Evolutionary conservation across 37 sponge, comb jelly and placozoan species (phyloP).

Genomic region (Chondrilla cf. caribensis): DNA sequence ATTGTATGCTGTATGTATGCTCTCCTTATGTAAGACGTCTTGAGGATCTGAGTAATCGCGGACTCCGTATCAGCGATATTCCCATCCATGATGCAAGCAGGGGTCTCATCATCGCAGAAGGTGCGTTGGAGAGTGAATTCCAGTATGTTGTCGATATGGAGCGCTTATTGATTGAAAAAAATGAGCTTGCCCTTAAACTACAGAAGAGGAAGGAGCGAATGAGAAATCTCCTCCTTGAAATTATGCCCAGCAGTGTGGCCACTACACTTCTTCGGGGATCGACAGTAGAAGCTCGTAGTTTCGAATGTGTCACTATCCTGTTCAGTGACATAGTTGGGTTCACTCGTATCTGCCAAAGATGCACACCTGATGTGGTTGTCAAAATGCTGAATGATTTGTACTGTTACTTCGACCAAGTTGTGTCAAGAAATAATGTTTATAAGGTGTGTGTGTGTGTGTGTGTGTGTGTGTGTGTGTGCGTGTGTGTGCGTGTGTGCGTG

Average conservation of each 20-base stretch:
- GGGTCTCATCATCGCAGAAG: slow-evolving; percentile 79
- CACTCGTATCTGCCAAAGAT: slow-evolving; percentile 70
- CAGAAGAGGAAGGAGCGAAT: slow-evolving; percentile 83
- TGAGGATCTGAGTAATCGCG: slow-evolving; percentile 64
- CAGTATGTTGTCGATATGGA: slow-evolving; percentile 56
- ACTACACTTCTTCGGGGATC: slow-evolving; percentile 70
- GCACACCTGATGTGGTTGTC: slow-evolving; percentile 72
- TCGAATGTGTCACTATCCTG: slow-evolving; percentile 84
- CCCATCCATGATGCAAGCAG: slow-evolving; percentile 93
- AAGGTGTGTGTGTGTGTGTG: neutral
- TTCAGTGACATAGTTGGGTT: slow-evolving; percentile 96
- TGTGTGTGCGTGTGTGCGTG: too few species aligned
- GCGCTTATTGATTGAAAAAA: slow-evolving; percentile 55
- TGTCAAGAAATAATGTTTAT: slow-evolving; percentile 48
- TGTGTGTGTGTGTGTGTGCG: neutral
- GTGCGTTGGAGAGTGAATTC: slow-evolving; percentile 57
- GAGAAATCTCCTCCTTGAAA: slow-evolving; percentile 79
- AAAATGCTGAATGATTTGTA: slow-evolving; percentile 94
- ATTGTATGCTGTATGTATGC: slow-evolving; percentile 80
- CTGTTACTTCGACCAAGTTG: slow-evolving; percentile 82
- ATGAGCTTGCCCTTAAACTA: slow-evolving; percentile 47
- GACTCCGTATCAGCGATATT: slow-evolving; percentile 90
- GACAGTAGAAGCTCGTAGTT: slow-evolving; percentile 81
- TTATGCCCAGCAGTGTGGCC: slow-evolving; percentile 81
- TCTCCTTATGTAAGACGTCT: slow-evolving; percentile 76